Evolutionary conservation across 2,113 vertebrate species (phyloP).

Genomic region (Cacatua alba): DNA sequence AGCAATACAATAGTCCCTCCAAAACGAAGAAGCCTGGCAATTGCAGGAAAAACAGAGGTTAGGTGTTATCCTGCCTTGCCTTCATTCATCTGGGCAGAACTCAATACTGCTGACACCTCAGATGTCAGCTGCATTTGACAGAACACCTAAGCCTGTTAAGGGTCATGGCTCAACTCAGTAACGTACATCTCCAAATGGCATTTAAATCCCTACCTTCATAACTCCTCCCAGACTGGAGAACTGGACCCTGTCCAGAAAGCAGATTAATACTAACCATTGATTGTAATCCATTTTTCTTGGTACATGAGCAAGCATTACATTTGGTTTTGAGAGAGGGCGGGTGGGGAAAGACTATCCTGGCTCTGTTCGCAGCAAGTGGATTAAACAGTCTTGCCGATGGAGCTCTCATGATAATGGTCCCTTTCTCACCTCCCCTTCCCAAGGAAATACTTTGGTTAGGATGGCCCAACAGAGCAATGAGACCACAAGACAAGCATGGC

Average conservation of each 20-base stretch:
- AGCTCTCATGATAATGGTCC: background rate
- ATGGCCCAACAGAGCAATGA: background rate
- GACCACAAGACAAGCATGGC: background rate
- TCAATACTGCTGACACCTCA: background rate
- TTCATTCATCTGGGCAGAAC: background rate
- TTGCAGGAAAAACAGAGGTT: background rate
- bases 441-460: background rate
- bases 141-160: background rate
- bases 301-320: background rate
- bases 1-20: slow-evolving; percentile 84
- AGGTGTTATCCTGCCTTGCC: background rate
- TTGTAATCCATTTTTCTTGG: background rate
- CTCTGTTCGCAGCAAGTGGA: background rate
- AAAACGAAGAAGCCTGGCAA: slow-evolving; percentile 81
- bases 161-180: background rate
- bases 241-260: background rate
- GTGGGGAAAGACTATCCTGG: background rate
- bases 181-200: background rate
- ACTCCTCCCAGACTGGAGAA: background rate
- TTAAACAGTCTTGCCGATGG: background rate
- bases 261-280: background rate
- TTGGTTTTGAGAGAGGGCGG: background rate
- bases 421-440: background rate
- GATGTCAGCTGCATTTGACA: background rate
- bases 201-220: background rate